phyloP scores from a whole-genome alignment of 2,113 vertebrate species.

The Phrynocephalus versicolor region DNA sequence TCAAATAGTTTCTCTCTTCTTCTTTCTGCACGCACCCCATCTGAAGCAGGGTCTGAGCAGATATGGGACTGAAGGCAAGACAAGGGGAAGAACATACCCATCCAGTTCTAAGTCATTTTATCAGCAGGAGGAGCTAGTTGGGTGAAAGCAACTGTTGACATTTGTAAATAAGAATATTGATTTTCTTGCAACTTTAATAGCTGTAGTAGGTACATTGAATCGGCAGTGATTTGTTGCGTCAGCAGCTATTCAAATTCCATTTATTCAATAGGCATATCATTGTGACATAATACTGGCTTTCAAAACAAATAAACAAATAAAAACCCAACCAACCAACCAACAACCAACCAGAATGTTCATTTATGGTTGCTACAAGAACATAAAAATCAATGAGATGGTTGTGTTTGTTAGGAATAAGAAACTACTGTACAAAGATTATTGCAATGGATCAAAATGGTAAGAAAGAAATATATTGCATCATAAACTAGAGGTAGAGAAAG shows the following conservation, averaged over 20 bases:
- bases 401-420: background rate
- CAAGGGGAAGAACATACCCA: background rate
- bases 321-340: too few relatives aligned
- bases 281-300: background rate
- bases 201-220: background rate
- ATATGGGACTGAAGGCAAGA: background rate
- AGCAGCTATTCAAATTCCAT: too few relatives aligned
- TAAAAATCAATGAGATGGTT: background rate
- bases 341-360: background rate
- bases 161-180: background rate
- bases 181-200: background rate
- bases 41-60: background rate
- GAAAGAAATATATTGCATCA: too few relatives aligned
- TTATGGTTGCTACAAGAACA: background rate
- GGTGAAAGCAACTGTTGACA: too few relatives aligned
- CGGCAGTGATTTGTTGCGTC: too few relatives aligned
- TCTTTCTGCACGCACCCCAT: background rate
- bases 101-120: background rate
- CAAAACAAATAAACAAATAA: background rate
- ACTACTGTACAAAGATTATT: too few relatives aligned
- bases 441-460: too few relatives aligned
- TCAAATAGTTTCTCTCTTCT: background rate
- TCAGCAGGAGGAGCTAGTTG: background rate
- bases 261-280: background rate
- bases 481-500: too few relatives aligned